Evolutionary conservation across 2,888 invertebrate genomes (phyloP).

Genomic region (Marasmarcha lunaedactyla): DNA sequence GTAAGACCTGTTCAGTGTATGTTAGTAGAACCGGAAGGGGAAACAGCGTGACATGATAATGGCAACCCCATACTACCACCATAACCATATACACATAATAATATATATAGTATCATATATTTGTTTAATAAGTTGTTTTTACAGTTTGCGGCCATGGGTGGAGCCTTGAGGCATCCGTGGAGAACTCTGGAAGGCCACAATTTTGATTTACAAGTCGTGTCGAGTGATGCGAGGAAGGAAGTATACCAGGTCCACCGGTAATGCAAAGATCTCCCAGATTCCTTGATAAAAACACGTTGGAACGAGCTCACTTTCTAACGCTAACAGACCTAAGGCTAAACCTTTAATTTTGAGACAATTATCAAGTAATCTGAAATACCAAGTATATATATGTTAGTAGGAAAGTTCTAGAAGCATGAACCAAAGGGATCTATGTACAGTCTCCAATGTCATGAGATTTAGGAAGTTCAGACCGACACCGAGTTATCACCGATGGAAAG

Average conservation of each 20-base stretch:
- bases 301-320: not conserved
- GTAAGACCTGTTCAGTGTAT: conserved; percentile 62
- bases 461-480: conserved; percentile 46
- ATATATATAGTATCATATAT: conserved; percentile 24
- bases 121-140: conserved; percentile 44
- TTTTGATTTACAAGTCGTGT: conserved; percentile 24
- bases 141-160: conserved; percentile 52
- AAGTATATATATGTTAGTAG: conserved; percentile 50
- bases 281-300: conserved; percentile 34
- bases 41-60: conserved; percentile 62
- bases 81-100: conserved; percentile 46
- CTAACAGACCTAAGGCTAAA: not conserved
- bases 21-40: conserved; percentile 60
- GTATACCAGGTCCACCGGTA: conserved; percentile 21
- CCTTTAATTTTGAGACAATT: too few species aligned
- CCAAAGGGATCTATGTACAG: conserved; percentile 53
- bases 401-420: conserved; percentile 63
- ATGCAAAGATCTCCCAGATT: conserved; percentile 28
- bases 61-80: conserved; percentile 62
- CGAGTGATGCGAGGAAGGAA: conserved; percentile 6
- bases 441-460: conserved; percentile 6
- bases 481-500: conserved; percentile 20
- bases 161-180: conserved; percentile 41
- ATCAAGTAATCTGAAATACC: conserved; percentile 52
- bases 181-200: conserved; percentile 71